Conservation (phyloP, 2,113 vertebrate species). For the Phylloscopus trochiloides region DNA sequence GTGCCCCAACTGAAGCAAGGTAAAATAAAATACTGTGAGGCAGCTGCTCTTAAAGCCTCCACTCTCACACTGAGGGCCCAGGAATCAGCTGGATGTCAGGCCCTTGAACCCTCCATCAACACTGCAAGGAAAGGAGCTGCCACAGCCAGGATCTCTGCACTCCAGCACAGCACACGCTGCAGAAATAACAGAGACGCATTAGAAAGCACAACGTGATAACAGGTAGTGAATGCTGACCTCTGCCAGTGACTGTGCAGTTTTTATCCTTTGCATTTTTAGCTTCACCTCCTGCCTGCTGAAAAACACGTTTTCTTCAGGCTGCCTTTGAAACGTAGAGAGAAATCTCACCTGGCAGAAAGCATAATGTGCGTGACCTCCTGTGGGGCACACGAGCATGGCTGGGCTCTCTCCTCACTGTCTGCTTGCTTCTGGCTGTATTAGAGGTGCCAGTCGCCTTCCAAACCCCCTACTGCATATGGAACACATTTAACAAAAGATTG, state of each 20-base stretch:
- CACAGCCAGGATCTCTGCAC: not conserved
- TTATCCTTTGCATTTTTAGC: not conserved
- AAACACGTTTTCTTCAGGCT: not conserved
- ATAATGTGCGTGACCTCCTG: not conserved
- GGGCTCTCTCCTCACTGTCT: not conserved
- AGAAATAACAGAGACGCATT: not conserved
- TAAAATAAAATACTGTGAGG: not conserved
- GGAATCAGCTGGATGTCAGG: not conserved
- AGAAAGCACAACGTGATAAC: not conserved
- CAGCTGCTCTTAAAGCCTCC: not conserved
- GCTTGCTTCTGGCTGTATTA: not conserved
- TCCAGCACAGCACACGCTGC: not conserved
- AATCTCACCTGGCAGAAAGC: slow-evolving; percentile 3
- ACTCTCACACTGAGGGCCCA: not conserved
- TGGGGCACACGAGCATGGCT: not conserved
- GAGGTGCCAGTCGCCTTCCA: not conserved
- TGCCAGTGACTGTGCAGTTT: not conserved
- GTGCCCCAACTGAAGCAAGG: not conserved
- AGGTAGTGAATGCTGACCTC: not conserved
- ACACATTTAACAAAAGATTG: not conserved
- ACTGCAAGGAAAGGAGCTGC: not conserved
- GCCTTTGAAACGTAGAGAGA: not conserved
- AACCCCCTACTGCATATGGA: not conserved
- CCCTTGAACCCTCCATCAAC: not conserved
- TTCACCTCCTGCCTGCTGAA: not conserved